Evolutionary conservation across 2,888 invertebrate species (phyloP).

Genomic region (Diarsia brunnea): DNA sequence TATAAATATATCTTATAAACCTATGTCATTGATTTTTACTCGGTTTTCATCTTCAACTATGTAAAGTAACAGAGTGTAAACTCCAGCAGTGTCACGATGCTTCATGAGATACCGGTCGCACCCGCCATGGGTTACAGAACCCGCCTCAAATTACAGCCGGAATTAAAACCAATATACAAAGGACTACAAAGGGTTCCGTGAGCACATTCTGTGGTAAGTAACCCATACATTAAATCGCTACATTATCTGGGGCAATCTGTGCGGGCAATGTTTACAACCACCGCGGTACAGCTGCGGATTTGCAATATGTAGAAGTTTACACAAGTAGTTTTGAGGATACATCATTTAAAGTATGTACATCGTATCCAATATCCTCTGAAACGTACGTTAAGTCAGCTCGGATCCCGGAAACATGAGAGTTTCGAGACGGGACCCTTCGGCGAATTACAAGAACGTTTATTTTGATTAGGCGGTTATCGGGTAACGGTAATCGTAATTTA

Average conservation of each 20-base stretch:
- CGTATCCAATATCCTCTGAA: neutral
- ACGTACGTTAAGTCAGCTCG: neutral
- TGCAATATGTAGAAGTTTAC: slow-evolving; percentile 1
- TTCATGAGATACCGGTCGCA: no score
- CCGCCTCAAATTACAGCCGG: slow-evolving; percentile 12
- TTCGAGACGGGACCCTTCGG: neutral
- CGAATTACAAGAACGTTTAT: slow-evolving; percentile 9
- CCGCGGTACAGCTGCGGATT: neutral
- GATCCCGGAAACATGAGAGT: slow-evolving; percentile 12
- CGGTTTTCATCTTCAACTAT: neutral
- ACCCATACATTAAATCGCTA: neutral
- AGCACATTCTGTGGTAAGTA: slow-evolving; percentile 27
- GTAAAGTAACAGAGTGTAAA: neutral
- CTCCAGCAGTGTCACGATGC: neutral
- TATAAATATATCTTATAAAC: no score
- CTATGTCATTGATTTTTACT: no score
- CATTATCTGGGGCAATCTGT: neutral
- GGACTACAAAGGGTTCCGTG: slow-evolving; percentile 16
- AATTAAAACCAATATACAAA: slow-evolving; percentile 11
- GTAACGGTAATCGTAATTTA: slow-evolving; percentile 30
- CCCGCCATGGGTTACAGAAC: neutral
- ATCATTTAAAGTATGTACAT: neutral
- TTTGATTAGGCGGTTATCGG: slow-evolving; percentile 23
- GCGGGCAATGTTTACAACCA: neutral
- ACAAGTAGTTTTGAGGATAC: no score